Conservation (phyloP, 2,113 vertebrate genomes). For the Picathartes gymnocephalus region DNA sequence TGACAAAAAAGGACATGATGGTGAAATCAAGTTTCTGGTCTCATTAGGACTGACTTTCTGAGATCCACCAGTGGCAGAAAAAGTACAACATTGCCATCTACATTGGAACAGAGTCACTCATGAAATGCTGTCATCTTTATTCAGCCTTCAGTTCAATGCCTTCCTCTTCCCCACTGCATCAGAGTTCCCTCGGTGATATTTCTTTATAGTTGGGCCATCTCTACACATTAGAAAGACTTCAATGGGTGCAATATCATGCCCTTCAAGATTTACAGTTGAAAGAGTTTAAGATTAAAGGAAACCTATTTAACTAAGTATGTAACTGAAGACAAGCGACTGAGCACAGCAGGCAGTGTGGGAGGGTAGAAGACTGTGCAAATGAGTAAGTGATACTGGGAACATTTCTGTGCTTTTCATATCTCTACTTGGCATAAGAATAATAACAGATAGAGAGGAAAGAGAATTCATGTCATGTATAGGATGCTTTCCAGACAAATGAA, state of each 20-base stretch:
- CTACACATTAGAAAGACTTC: not conserved
- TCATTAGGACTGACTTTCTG: not conserved
- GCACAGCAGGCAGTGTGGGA: conserved; percentile 16
- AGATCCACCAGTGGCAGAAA: not conserved
- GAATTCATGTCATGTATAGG: conserved; percentile 2
- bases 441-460: not conserved
- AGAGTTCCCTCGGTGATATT: not conserved
- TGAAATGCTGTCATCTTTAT: not conserved
- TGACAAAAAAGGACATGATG: not conserved
- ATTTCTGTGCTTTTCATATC: not conserved
- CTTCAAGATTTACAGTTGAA: conserved; percentile 5
- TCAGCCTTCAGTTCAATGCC: not conserved
- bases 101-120: not conserved
- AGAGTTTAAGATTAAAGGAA: conserved; percentile 37
- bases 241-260: not conserved
- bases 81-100: conserved; percentile 43
- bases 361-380: not conserved
- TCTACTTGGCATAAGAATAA: not conserved
- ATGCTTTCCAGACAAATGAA: conserved; percentile 21
- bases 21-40: not conserved
- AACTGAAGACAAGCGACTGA: not conserved
- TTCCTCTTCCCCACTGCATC: not conserved
- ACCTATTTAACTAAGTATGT: not conserved
- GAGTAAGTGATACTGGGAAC: not conserved
- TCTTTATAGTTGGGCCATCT: not conserved